Evolutionary conservation across 2,797 vertebrate genomes (phyloP).

Genomic region (Epinephelus malabaricus): DNA sequence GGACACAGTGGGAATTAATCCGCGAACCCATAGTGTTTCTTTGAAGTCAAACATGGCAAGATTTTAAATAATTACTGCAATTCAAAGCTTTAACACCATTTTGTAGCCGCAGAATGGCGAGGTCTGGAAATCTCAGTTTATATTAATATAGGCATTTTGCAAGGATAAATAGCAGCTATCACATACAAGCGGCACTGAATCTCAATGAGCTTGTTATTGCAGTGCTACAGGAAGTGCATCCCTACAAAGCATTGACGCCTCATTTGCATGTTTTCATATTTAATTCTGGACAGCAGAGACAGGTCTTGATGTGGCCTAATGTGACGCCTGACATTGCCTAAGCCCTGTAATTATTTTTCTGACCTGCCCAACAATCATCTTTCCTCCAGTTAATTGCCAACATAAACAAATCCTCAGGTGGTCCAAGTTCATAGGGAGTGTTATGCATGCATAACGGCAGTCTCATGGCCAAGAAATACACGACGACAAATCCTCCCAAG

Average conservation of each 20-base stretch:
- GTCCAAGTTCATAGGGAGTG: slow-evolving; percentile 66
- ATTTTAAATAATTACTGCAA: slow-evolving; percentile 25
- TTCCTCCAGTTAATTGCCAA: slow-evolving; percentile 85
- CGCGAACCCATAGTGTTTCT: slow-evolving; percentile 1
- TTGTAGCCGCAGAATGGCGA: slow-evolving; percentile 22
- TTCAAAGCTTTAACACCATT: slow-evolving; percentile 36
- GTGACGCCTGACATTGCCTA: slow-evolving; percentile 80
- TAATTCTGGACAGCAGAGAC: slow-evolving; percentile 83
- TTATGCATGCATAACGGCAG: slow-evolving; percentile 66
- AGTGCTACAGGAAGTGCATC: slow-evolving; percentile 78
- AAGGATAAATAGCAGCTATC: slow-evolving; percentile 69
- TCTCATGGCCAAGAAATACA: slow-evolving; percentile 17
- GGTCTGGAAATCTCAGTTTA: slow-evolving; percentile 24
- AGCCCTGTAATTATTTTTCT: slow-evolving; percentile 84
- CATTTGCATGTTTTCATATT: slow-evolving; percentile 87
- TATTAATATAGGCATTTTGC: slow-evolving; percentile 50
- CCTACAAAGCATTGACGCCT: slow-evolving; percentile 61
- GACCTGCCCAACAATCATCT: slow-evolving; percentile 84
- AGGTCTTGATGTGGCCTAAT: slow-evolving; percentile 86
- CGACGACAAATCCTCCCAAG: slow-evolving; percentile 25
- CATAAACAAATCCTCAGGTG: slow-evolving; percentile 85
- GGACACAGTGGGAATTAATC: slow-evolving; percentile 31
- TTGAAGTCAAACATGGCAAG: slow-evolving; percentile 7
- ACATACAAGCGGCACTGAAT: slow-evolving; percentile 75
- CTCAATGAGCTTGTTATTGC: slow-evolving; percentile 82